Evolutionary conservation across 2,113 vertebrate species (phyloP).

Genomic region (Tonatia bakeri): DNA sequence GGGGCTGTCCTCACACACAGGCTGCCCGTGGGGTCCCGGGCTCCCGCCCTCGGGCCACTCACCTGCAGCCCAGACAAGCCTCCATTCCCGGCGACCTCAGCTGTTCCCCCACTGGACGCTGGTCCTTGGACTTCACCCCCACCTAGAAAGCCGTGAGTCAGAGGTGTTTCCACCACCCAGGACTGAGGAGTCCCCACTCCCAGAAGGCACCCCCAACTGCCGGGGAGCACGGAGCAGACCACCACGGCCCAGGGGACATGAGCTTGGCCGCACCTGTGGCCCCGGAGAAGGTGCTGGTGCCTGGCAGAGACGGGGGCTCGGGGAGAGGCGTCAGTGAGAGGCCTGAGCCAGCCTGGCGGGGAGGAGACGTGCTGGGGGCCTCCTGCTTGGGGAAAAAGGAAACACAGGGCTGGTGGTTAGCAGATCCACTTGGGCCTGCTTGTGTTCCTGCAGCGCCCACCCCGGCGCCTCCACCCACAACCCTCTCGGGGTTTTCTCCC

Average conservation of each 20-base stretch:
- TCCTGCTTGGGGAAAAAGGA: conserved; percentile 64
- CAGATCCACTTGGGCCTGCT: too few species aligned
- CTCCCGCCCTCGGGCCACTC: not conserved
- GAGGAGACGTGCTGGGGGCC: not conserved
- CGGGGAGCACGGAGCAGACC: not conserved
- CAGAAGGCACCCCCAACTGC: not conserved
- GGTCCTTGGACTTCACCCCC: not conserved
- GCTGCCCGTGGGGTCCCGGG: not conserved
- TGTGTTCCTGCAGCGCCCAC: not conserved
- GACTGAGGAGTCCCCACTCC: not conserved
- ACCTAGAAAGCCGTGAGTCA: conserved; percentile 17
- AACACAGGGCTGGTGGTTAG: accelerated
- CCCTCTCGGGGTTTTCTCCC: not conserved
- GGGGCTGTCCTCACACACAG: not conserved
- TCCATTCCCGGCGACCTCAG: not conserved
- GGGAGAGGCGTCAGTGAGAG: not conserved
- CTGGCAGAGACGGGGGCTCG: conserved; percentile 43
- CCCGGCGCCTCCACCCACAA: accelerated
- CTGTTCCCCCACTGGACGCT: accelerated
- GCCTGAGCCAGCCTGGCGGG: not conserved
- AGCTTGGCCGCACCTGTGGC: conserved; percentile 77
- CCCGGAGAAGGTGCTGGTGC: conserved; percentile 68
- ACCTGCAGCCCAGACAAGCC: conserved; percentile 15
- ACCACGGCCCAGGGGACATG: accelerated
- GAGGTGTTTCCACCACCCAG: not conserved